A percentile compares a stretch with the other conserved stretches of the same genome.
Conservation (phyloP, 2,113 vertebrate species). For the Numenius arquata region DNA sequence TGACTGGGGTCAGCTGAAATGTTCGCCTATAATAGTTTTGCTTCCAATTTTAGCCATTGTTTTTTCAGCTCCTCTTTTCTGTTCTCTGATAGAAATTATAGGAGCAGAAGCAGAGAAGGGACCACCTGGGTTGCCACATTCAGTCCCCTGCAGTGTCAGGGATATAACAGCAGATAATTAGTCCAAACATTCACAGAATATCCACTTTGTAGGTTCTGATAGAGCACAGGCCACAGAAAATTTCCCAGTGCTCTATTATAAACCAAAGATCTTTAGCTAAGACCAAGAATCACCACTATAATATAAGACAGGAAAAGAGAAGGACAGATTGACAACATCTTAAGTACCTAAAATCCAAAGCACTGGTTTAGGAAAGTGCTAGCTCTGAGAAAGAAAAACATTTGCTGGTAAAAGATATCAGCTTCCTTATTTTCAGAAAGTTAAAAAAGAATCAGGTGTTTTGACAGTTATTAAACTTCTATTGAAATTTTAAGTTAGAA, state of each 20-base stretch:
- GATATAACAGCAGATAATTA: conserved; percentile 57
- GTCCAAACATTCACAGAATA: conserved; percentile 49
- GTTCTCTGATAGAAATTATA: conserved; percentile 1
- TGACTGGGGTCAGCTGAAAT: conserved; percentile 25
- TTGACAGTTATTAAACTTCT: conserved; percentile 37
- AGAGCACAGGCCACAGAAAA: conserved; percentile 29
- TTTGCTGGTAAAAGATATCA: neutral
- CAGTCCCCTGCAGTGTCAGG: conserved; percentile 33
- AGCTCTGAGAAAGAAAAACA: conserved; percentile 54
- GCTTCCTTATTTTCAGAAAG: conserved; percentile 44
- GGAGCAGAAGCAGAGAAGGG: conserved; percentile 34
- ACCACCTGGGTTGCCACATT: conserved; percentile 63
- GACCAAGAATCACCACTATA: neutral
- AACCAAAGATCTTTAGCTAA: conserved; percentile 28
- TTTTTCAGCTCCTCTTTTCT: conserved; percentile 33
- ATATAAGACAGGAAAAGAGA: conserved; percentile 29
- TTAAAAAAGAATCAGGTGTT: conserved; percentile 50
- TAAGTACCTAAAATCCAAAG: conserved; percentile 39
- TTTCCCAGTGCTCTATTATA: conserved; percentile 34
- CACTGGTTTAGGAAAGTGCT: neutral
- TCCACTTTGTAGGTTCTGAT: conserved; percentile 45
- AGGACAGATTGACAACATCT: conserved; percentile 30
- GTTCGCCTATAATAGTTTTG: neutral
- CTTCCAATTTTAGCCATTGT: conserved; percentile 43
- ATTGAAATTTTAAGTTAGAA: conserved; percentile 28